phyloP scores from a whole-genome alignment of 2,797 vertebrate genomes.

The Myotis pilosus region DNA sequence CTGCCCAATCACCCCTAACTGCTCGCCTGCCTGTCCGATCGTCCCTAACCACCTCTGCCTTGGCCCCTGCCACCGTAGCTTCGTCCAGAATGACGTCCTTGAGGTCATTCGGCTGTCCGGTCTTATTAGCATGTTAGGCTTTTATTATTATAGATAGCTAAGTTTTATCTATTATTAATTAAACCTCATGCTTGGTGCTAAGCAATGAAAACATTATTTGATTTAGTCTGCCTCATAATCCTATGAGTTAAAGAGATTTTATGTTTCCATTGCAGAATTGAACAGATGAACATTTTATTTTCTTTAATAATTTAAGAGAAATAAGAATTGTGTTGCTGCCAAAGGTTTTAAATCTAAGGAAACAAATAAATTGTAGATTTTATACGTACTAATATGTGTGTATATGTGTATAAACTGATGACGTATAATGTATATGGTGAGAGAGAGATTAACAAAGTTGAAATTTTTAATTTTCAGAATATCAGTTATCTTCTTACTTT shows the following conservation, averaged over 20 bases:
- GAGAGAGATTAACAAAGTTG: not conserved
- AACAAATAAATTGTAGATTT: not conserved
- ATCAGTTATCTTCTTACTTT: not conserved
- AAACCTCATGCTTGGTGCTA: not conserved
- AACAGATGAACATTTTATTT: constrained; percentile 7
- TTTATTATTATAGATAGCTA: not conserved
- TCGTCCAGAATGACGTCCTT: too few relatives aligned
- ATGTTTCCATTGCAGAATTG: not conserved
- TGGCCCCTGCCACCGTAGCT: too few relatives aligned
- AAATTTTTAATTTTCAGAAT: not conserved
- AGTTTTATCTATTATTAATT: not conserved
- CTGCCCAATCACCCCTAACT: too few relatives aligned
- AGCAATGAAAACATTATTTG: not conserved
- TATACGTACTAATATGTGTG: not conserved
- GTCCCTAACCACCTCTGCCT: too few relatives aligned
- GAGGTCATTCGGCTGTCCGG: too few relatives aligned
- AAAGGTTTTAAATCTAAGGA: constrained; percentile 26
- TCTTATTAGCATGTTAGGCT: too few relatives aligned
- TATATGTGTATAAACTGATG: not conserved
- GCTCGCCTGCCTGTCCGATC: too few relatives aligned
- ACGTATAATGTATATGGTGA: not conserved
- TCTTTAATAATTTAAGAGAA: constrained; percentile 13
- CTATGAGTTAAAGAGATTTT: not conserved
- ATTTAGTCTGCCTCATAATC: not conserved
- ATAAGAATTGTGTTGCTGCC: not conserved